A percentile compares a stretch with the other conserved stretches of the same genome.
Evolutionary conservation across 2,888 invertebrate genomes (phyloP).

Genomic region (Anthoptus insignis): DNA sequence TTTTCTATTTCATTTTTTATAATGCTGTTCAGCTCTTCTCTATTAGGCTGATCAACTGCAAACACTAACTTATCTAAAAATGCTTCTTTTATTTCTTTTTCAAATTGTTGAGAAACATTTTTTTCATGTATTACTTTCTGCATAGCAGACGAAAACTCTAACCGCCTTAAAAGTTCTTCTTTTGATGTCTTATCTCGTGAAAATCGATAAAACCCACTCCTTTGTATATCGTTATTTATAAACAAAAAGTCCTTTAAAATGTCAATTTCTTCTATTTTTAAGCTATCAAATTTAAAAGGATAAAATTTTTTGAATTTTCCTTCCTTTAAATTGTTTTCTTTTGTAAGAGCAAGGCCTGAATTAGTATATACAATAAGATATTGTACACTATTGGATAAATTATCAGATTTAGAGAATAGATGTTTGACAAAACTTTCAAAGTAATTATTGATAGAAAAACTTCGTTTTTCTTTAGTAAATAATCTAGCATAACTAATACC

Average conservation of each 20-base stretch:
- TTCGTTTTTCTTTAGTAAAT: slow-evolving; percentile 48
- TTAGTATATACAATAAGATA: not conserved
- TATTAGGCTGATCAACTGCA: slow-evolving; percentile 47
- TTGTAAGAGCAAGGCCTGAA: not conserved
- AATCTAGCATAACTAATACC: slow-evolving; percentile 49
- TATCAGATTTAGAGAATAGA: not conserved
- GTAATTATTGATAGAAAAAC: slow-evolving; percentile 38
- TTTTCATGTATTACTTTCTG: slow-evolving; percentile 49
- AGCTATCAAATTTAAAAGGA: slow-evolving; percentile 31
- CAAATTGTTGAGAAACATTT: slow-evolving; percentile 45
- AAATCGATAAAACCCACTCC: slow-evolving; percentile 50
- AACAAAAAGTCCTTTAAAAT: slow-evolving; percentile 48
- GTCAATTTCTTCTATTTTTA: slow-evolving; percentile 46
- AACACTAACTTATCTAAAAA: slow-evolving; percentile 52
- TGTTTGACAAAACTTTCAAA: not conserved
- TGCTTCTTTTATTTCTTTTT: slow-evolving; percentile 49
- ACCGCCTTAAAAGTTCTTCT: slow-evolving; percentile 50
- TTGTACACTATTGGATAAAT: not conserved
- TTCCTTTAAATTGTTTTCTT: not conserved
- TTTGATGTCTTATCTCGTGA: slow-evolving; percentile 48
- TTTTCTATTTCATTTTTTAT: slow-evolving; percentile 52
- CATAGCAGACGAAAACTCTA: slow-evolving; percentile 50
- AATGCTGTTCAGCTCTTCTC: slow-evolving; percentile 50
- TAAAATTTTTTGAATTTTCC: not conserved
- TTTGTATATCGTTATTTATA: slow-evolving; percentile 46